phyloP scores from a whole-genome alignment of 2,797 vertebrate species.

The Hirundo rustica region DNA sequence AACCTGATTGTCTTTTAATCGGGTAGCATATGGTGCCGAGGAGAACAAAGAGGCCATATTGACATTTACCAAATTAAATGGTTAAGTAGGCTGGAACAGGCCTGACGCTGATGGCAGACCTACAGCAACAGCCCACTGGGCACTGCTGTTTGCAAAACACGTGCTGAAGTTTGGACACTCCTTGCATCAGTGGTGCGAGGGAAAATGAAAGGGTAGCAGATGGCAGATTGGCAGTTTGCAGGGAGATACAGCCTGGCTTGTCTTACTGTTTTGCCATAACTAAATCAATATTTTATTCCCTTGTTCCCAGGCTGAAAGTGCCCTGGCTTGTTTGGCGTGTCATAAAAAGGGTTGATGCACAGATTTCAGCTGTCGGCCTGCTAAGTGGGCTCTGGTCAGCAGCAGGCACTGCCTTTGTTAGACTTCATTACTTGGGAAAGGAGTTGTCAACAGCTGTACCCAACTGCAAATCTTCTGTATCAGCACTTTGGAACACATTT shows the following conservation, averaged over 20 bases:
- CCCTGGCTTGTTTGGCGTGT: not conserved
- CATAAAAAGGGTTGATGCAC: not conserved
- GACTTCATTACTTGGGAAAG: conserved; percentile 16
- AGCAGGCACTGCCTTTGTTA: not conserved
- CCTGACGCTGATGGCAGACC: not conserved
- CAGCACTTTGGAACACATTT: conserved; percentile 43
- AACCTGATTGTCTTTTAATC: conserved; percentile 35
- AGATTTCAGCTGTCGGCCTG: not conserved
- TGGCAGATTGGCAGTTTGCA: conserved; percentile 29
- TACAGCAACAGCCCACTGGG: conserved; percentile 9
- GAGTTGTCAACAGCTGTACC: conserved; percentile 20
- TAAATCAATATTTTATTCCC: conserved; percentile 44
- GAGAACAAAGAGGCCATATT: conserved; percentile 17
- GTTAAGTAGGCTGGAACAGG: conserved; percentile 45
- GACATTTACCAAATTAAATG: conserved; percentile 40
- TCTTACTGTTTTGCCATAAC: not conserved
- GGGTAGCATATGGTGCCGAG: not conserved
- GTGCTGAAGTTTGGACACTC: conserved; percentile 30
- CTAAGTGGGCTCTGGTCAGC: not conserved
- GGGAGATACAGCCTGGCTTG: not conserved
- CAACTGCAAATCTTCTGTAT: conserved; percentile 10
- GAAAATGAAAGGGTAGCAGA: conserved; percentile 38
- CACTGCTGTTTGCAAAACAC: conserved; percentile 17
- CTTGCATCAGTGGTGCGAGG: not conserved
- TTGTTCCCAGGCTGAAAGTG: not conserved